These are phyloP conservation scores for Drosophila pallidifrons DNA, from an alignment of 1,140 invertebrate genomes.

Conservation along the genomic window DNA sequence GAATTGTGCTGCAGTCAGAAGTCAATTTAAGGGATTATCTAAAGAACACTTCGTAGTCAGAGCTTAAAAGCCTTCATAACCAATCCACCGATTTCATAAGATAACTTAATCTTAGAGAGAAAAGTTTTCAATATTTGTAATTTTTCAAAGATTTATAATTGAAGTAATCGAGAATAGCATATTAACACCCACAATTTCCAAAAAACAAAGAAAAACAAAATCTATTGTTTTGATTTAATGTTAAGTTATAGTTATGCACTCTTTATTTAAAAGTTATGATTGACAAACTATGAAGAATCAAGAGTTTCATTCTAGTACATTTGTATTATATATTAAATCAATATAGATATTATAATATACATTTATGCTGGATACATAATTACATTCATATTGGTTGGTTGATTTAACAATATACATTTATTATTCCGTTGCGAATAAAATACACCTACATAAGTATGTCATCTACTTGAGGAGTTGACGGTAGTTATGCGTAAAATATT, in stretches of 20 bases:
- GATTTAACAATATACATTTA: conserved; percentile 52
- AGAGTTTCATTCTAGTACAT: conserved; percentile 38
- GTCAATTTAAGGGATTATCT: not conserved
- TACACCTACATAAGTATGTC: conserved; percentile 34
- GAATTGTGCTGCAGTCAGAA: not conserved
- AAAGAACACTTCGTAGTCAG: conserved; percentile 7
- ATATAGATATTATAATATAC: conserved; percentile 47
- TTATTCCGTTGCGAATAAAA: conserved; percentile 50
- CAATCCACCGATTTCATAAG: conserved; percentile 13
- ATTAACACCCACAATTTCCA: too few species aligned
- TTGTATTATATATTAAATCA: conserved; percentile 38
- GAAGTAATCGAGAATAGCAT: too few species aligned
- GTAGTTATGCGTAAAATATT: conserved; percentile 19
- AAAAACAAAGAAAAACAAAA: not conserved
- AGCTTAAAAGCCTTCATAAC: not conserved
- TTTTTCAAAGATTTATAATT: too few species aligned
- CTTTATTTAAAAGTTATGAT: conserved; percentile 69
- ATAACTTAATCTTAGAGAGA: too few species aligned
- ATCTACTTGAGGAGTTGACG: conserved; percentile 41
- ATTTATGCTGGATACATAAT: conserved; percentile 75
- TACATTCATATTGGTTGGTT: conserved; percentile 57
- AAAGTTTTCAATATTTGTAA: too few species aligned
- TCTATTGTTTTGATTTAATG: conserved; percentile 63
- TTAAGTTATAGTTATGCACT: conserved; percentile 83
- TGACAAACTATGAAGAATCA: conserved; percentile 59